phyloP scores from a whole-genome alignment of 2,888 invertebrate genomes.

The Dermolepida albohirtum region DNA sequence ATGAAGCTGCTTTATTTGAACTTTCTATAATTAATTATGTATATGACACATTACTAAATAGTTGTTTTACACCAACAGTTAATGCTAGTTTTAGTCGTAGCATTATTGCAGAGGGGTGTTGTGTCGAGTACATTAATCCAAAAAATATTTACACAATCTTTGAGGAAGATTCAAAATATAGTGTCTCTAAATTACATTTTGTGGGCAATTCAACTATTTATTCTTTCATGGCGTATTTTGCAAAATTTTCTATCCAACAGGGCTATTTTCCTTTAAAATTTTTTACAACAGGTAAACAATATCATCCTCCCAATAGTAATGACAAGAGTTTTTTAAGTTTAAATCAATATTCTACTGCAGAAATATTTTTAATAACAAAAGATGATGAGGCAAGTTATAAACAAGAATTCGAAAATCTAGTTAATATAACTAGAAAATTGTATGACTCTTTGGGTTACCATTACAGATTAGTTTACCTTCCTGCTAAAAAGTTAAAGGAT shows the following conservation, averaged over 20 bases:
- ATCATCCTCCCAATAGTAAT: slow-evolving; percentile 66
- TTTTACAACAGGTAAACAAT: slow-evolving; percentile 79
- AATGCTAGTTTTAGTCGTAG: slow-evolving; percentile 85
- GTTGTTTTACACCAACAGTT: slow-evolving; percentile 74
- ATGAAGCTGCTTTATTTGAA: slow-evolving; percentile 80
- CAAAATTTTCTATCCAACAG: slow-evolving; percentile 74
- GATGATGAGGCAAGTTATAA: slow-evolving; percentile 66
- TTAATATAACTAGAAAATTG: slow-evolving; percentile 68
- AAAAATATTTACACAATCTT: slow-evolving; percentile 70
- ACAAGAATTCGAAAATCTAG: slow-evolving; percentile 69
- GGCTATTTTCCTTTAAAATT: slow-evolving; percentile 76
- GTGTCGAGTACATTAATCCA: slow-evolving; percentile 70
- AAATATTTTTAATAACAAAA: slow-evolving; percentile 73
- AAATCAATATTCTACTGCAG: slow-evolving; percentile 76
- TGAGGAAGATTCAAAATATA: slow-evolving; percentile 67
- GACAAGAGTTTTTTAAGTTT: slow-evolving; percentile 71
- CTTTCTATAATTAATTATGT: slow-evolving; percentile 70
- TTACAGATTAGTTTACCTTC: slow-evolving; percentile 72
- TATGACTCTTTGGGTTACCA: slow-evolving; percentile 77
- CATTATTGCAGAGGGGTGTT: slow-evolving; percentile 80
- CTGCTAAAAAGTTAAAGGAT: slow-evolving; percentile 72
- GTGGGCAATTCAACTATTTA: slow-evolving; percentile 80
- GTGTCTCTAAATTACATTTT: slow-evolving; percentile 75
- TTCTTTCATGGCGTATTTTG: slow-evolving; percentile 79
- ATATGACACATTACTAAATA: slow-evolving; percentile 63